Conservation (phyloP, 2,113 vertebrate species). For the Calypte anna region DNA sequence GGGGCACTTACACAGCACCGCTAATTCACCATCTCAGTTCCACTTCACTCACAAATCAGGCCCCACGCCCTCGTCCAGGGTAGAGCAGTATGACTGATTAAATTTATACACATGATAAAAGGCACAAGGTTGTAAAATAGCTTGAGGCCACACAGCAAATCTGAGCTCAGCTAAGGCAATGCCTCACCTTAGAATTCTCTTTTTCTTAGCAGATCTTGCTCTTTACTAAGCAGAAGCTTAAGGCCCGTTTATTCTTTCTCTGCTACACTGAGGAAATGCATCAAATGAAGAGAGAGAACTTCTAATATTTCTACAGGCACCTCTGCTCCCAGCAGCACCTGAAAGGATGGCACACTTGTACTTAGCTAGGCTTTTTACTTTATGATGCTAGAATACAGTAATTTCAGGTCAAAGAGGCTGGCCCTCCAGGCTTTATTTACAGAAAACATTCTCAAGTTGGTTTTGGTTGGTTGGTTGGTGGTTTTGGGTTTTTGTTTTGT, state of each 20-base stretch:
- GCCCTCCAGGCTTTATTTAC: background rate
- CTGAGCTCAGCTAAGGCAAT: background rate
- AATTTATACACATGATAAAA: background rate
- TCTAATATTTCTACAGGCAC: background rate
- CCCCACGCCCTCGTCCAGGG: background rate
- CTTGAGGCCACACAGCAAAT: background rate
- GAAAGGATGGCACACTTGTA: background rate
- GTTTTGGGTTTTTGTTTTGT: too few relatives aligned
- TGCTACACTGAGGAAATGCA: background rate
- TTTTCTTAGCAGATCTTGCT: background rate
- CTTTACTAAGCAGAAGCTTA: background rate
- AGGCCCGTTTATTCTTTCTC: fast-evolving
- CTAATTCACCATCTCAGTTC: background rate
- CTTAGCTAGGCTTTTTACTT: background rate
- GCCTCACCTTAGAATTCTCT: background rate
- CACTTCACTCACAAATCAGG: background rate
- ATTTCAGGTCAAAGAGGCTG: background rate
- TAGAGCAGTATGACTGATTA: background rate
- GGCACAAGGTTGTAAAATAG: background rate
- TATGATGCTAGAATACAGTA: background rate
- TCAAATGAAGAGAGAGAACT: background rate
- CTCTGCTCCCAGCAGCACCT: background rate
- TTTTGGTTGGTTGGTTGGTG: too few relatives aligned
- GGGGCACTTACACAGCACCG: fast-evolving
- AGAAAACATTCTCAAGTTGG: background rate